Evolutionary conservation across 2,113 vertebrate genomes (phyloP).

Genomic region (Salvator merianae): DNA sequence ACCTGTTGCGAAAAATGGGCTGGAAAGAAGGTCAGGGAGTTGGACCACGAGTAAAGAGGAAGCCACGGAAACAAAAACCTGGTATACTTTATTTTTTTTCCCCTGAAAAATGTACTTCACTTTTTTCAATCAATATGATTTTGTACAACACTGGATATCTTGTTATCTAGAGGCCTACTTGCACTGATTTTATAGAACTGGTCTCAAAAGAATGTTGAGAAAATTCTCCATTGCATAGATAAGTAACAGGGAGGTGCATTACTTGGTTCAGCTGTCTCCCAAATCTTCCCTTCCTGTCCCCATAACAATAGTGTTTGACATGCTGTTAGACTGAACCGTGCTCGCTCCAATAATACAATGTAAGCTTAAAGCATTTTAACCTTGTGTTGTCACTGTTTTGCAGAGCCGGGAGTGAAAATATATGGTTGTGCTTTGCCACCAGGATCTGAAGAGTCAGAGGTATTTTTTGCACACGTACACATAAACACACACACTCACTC

Average conservation of each 20-base stretch:
- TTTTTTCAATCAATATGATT: too few relatives aligned
- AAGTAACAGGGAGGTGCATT: too few relatives aligned
- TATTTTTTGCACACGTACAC: conserved; percentile 44
- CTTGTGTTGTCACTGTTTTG: neutral
- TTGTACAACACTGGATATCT: too few relatives aligned
- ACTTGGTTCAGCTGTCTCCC: too few relatives aligned
- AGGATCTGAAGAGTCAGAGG: conserved; percentile 87
- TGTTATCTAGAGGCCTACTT: neutral
- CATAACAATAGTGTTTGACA: too few relatives aligned
- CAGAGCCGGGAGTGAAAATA: conserved; percentile 73
- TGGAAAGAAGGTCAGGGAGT: conserved; percentile 97
- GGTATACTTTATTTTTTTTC: conserved; percentile 66
- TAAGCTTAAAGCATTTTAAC: neutral
- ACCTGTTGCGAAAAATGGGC: conserved; percentile 91
- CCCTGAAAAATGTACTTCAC: too few relatives aligned
- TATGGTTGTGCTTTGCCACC: conserved; percentile 80
- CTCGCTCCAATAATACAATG: neutral
- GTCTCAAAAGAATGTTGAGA: neutral
- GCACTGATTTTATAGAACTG: neutral
- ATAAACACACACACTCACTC: too few relatives aligned
- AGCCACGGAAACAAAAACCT: conserved; percentile 74
- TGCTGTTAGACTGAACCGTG: too few relatives aligned
- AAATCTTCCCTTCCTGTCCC: too few relatives aligned
- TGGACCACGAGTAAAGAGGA: conserved; percentile 91
- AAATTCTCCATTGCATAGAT: neutral